A percentile compares a stretch with the other conserved stretches of the same genome.
Evolutionary conservation across 2,113 vertebrate species (phyloP).

Genomic region (Leucosticte australis): DNA sequence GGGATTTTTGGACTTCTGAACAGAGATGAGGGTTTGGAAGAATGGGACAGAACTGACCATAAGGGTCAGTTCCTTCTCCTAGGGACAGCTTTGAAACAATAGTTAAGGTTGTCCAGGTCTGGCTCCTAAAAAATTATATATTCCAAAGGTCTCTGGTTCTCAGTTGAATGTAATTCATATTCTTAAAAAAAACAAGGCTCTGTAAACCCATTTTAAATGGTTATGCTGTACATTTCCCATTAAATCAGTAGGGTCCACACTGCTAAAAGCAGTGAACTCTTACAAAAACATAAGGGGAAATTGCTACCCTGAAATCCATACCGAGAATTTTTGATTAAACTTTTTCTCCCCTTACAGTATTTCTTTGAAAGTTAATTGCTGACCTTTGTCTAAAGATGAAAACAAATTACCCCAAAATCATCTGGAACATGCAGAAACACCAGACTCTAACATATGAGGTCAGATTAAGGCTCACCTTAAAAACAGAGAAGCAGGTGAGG

Average conservation of each 20-base stretch:
- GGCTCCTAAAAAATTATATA: neutral
- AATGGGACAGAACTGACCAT: neutral
- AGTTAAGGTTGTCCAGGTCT: neutral
- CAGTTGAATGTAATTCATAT: neutral
- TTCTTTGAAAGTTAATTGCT: neutral
- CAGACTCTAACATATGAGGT: neutral
- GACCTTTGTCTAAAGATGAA: neutral
- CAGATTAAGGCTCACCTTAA: neutral
- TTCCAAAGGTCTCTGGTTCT: neutral
- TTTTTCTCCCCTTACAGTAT: neutral
- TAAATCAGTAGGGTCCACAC: neutral
- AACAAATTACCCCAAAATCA: neutral
- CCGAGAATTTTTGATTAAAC: neutral
- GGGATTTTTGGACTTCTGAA: neutral
- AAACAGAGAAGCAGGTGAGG: neutral
- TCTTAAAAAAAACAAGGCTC: neutral
- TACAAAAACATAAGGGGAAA: neutral
- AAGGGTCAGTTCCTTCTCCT: neutral
- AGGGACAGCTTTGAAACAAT: neutral
- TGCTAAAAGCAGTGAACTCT: neutral
- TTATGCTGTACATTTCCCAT: neutral
- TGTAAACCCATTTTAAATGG: neutral
- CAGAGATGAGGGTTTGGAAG: neutral
- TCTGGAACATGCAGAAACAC: neutral
- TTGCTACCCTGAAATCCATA: neutral